Evolutionary conservation across 37 sponge, comb jelly and placozoan genomes (phyloP).

Genomic region (Theonella swinhoei): DNA sequence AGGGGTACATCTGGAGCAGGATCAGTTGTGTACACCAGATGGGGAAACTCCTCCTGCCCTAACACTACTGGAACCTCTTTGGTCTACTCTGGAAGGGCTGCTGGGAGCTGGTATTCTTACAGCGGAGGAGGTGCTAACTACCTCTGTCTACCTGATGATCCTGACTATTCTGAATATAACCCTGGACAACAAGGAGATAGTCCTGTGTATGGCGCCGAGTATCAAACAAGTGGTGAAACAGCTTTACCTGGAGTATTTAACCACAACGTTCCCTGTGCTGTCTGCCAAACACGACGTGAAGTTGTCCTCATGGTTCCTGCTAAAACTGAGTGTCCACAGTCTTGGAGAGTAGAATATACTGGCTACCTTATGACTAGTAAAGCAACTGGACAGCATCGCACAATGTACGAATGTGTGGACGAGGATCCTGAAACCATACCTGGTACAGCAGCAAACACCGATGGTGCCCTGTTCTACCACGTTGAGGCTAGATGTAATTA

Average conservation of each 20-base stretch:
- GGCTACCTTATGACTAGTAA: constrained; percentile 35
- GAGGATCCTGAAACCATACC: constrained; percentile 20
- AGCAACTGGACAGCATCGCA: not conserved
- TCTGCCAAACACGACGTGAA: constrained; percentile 18
- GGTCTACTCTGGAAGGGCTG: constrained; percentile 21
- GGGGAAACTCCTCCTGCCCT: no score
- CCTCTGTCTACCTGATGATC: constrained; percentile 37
- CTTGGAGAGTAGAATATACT: constrained; percentile 45
- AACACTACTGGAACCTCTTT: no score
- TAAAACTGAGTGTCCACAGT: constrained; percentile 10
- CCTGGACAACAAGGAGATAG: constrained; percentile 11
- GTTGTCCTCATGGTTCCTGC: constrained; percentile 38
- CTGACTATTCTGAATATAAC: constrained; percentile 25
- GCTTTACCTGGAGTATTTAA: not conserved
- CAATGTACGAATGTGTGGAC: constrained; percentile 45
- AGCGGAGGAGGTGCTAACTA: constrained; percentile 38
- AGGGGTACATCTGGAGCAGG: not conserved
- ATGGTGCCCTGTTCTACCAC: constrained; percentile 45
- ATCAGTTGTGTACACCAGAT: no score
- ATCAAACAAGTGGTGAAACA: no score
- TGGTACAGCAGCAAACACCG: constrained; percentile 7
- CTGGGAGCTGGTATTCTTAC: not conserved
- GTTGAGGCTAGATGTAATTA: constrained; percentile 40
- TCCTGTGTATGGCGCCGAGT: constrained; percentile 42
- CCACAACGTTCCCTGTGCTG: constrained; percentile 38